Evolutionary conservation across 2,113 vertebrate genomes (phyloP).

Genomic region (Dromiciops gliroides): DNA sequence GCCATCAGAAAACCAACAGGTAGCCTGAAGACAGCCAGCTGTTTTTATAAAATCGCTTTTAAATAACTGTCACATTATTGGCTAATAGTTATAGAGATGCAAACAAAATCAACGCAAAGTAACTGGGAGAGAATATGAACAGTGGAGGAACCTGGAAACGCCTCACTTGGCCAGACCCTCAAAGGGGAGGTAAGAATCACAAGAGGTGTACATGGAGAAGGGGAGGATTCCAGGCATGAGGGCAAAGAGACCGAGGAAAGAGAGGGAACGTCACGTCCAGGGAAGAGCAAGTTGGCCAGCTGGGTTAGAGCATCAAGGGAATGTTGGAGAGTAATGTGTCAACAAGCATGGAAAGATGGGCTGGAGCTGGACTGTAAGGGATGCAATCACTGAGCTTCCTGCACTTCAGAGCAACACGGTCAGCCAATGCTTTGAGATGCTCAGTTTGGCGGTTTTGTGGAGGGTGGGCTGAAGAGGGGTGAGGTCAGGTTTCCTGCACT

Average conservation of each 20-base stretch:
- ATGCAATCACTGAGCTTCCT: background rate
- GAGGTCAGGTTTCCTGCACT: background rate
- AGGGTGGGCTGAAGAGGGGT: background rate
- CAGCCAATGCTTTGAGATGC: background rate
- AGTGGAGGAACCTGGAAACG: background rate
- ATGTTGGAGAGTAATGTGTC: background rate
- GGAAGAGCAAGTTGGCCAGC: background rate
- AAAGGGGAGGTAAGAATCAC: background rate
- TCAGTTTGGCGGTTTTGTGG: background rate
- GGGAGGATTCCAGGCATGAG: background rate
- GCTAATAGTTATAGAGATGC: conserved; percentile 42
- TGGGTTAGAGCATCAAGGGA: background rate
- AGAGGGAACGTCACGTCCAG: background rate
- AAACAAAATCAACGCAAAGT: background rate
- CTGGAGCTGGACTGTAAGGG: background rate
- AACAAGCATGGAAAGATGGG: background rate
- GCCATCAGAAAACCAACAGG: background rate
- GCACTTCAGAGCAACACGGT: background rate
- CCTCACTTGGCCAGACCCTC: background rate
- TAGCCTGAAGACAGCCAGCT: background rate
- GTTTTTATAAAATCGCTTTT: conserved; percentile 11
- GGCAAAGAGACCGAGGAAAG: background rate
- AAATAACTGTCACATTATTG: conserved; percentile 58
- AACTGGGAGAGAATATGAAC: background rate
- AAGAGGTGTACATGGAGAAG: background rate